Conservation (phyloP, 2,797 vertebrate genomes). For the Sebastes itinus region DNA sequence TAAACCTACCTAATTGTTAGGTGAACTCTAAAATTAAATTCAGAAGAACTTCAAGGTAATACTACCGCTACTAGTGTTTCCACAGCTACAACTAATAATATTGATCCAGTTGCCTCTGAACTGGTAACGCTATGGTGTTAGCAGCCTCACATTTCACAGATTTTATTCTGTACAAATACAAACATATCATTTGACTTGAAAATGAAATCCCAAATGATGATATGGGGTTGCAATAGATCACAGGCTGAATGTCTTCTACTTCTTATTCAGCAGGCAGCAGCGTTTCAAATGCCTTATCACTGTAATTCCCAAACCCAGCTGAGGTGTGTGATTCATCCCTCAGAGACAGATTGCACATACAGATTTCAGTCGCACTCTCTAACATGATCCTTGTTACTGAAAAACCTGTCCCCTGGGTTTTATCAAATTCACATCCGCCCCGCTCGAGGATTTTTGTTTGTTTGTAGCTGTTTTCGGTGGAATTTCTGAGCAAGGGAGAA, state of each 20-base stretch:
- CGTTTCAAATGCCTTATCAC: constrained; percentile 55
- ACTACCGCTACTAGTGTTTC: background rate
- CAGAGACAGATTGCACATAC: constrained; percentile 51
- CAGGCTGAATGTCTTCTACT: constrained; percentile 21
- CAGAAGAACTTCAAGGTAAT: background rate
- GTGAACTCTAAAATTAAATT: constrained; percentile 6
- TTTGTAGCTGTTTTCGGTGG: constrained; percentile 18
- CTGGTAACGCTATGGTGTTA: background rate
- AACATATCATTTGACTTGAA: background rate
- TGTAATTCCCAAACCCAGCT: constrained; percentile 52
- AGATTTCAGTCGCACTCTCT: constrained; percentile 46
- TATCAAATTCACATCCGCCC: constrained; percentile 21
- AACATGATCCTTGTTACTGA: constrained; percentile 53
- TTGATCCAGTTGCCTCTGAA: background rate
- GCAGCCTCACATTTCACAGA: background rate
- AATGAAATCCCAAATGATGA: constrained; percentile 6
- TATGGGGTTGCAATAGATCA: constrained; percentile 26
- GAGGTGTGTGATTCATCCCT: constrained; percentile 60
- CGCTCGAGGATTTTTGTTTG: constrained; percentile 16
- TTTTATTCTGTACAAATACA: constrained; percentile 5
- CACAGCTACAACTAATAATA: background rate
- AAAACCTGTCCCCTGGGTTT: constrained; percentile 23
- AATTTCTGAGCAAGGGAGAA: constrained; percentile 13
- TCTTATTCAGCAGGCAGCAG: constrained; percentile 41
- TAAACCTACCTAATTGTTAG: constrained; percentile 6